These are phyloP conservation scores for Stictocephala bisonia DNA, from an alignment of 2,888 invertebrate species.

Conservation along the genomic window DNA sequence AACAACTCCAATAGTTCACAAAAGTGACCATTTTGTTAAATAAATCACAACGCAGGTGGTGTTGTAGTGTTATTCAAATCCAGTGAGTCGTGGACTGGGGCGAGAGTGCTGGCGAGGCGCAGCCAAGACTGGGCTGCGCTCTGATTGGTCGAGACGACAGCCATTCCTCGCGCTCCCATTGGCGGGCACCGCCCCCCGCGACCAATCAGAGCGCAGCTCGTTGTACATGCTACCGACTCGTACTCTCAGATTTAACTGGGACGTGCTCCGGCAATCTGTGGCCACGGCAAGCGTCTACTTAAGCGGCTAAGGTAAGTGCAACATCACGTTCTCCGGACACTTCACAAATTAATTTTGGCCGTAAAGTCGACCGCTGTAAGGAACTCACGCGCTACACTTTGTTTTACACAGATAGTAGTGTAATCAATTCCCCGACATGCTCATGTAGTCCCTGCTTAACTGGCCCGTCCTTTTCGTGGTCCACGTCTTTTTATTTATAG, in stretches of 20 bases:
- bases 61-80: constrained; percentile 42
- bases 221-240: constrained; percentile 42
- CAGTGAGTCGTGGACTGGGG: constrained; percentile 13
- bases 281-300: constrained; percentile 35
- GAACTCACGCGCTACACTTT: constrained; percentile 42
- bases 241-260: constrained; percentile 43
- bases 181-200: constrained; percentile 33
- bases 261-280: constrained; percentile 38
- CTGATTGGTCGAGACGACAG: constrained; percentile 27
- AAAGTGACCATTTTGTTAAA: constrained; percentile 42
- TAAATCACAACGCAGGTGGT: constrained; percentile 30
- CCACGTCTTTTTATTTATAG: no score
- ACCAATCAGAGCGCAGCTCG: constrained; percentile 32
- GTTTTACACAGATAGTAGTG: constrained; percentile 28
- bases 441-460: not conserved
- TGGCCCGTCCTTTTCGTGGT: constrained; percentile 6
- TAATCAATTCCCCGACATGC: constrained; percentile 32
- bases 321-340: constrained; percentile 40
- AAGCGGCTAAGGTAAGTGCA: constrained; percentile 47
- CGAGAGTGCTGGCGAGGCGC: constrained; percentile 2
- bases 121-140: not conserved
- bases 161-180: constrained; percentile 36
- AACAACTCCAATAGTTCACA: constrained; percentile 16
- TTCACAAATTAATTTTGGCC: constrained; percentile 47
- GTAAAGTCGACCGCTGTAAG: constrained; percentile 40